Base-by-base conservation (phyloP, 2,113 vertebrate species). In the Zingel zingel region DNA sequence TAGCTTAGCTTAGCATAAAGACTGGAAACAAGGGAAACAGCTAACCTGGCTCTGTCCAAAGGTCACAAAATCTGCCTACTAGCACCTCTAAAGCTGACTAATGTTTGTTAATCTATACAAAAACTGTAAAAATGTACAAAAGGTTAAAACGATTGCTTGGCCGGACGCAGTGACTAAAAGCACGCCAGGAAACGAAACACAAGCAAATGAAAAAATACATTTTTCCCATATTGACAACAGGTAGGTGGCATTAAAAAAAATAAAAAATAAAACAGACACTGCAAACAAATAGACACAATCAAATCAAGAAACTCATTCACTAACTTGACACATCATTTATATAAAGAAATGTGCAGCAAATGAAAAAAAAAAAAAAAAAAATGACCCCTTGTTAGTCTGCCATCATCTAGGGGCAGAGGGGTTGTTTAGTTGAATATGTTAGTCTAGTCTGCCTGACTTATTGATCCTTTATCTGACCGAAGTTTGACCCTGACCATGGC, bases 241-340 rank as follows among this genome's bases (percentile, higher is more conserved):
- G 8, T 25, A 8, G 2, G 36, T 13, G 33, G 53, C 33, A 43
- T 16, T 23, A 16, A 48, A 47, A 18, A 18, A 45, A 9, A 43
- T 9, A 43, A 43, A 11, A 10, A 43, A 0, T 0, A 27, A n/a
- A 23, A 56, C 6, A 21, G 2, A 57, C 7, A 0, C 27, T 23
- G 10, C 23, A 13, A 36, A 47, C 19, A 48, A 73, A 63, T 6
- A 27, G 48, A 36, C 21, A 14, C 5, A 66, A 57, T 58, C 2
- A 57, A 64, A 57, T 56, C 13, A 45, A 56, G 47, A 71, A 79
- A 56, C 33, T 48, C 15, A 50, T 48, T 33, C 25, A 72, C 6
- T 14, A 67, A 18, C 11, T 3, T 58, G 30, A 56, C 10, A 62
- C 7, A 36, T 21, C 16, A 39, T 16, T 43, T 23, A 57, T 36